A percentile compares a stretch with the other conserved stretches of the same genome.
Evolutionary conservation across 2,113 vertebrate species (phyloP).

Genomic region (Tamias sibiricus): DNA sequence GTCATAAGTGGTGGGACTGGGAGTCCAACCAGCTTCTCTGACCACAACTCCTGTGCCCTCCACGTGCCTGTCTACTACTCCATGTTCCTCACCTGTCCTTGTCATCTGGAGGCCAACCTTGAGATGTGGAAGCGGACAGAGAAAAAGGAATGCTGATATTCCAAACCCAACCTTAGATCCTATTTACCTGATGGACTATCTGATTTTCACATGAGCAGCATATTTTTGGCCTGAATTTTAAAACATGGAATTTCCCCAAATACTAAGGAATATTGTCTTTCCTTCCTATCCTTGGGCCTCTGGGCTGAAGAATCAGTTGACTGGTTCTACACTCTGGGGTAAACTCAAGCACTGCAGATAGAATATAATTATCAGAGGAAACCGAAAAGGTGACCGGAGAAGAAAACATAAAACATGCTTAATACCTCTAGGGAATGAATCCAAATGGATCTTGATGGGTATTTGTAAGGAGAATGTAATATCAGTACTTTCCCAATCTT

Average conservation of each 20-base stretch:
- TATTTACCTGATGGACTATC: not conserved
- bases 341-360: conserved; percentile 50
- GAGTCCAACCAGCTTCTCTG: not conserved
- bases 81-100: not conserved
- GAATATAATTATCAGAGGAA: not conserved
- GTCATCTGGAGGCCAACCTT: conserved; percentile 10
- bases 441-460: conserved; percentile 42
- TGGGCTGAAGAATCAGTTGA: conserved; percentile 1
- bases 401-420: not conserved
- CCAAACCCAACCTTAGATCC: not conserved
- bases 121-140: not conserved
- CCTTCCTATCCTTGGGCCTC: conserved; percentile 33
- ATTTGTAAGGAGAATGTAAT: conserved; percentile 68
- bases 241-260: not conserved
- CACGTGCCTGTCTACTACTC: not conserved
- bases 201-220: not conserved
- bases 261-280: not conserved
- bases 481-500: not conserved
- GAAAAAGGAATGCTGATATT: not conserved
- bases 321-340: conserved; percentile 1
- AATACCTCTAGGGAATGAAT: conserved; percentile 54
- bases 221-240: not conserved
- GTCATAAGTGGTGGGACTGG: not conserved
- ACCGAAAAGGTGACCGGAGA: conserved; percentile 54
- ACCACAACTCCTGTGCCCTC: not conserved